Conservation (phyloP, 2,888 invertebrate species). For the Scaptomyza cyrtandrae region DNA sequence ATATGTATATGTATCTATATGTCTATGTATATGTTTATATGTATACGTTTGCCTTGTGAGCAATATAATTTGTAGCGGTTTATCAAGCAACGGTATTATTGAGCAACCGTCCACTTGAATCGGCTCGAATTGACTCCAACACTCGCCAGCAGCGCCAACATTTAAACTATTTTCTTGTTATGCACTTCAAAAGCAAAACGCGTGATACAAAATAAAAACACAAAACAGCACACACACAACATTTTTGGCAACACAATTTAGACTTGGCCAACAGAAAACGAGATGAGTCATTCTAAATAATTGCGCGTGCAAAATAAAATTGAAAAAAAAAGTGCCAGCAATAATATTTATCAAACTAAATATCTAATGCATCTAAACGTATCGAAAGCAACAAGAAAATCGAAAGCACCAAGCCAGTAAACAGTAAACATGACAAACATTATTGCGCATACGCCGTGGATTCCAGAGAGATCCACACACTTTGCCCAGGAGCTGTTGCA, state of each 20-base stretch:
- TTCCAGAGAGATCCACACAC: conserved; percentile 73
- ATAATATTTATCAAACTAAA: conserved; percentile 65
- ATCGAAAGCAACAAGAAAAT: conserved; percentile 17
- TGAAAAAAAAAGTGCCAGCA: conserved; percentile 39
- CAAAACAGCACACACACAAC: conserved; percentile 7
- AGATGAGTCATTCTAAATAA: conserved; percentile 77
- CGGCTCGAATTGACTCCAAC: conserved; percentile 68
- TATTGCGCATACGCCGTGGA: conserved; percentile 64
- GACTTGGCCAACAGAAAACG: conserved; percentile 62
- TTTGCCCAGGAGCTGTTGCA: conserved; percentile 73
- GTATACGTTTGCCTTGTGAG: conserved; percentile 32
- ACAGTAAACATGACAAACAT: conserved; percentile 32
- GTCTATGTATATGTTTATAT: conserved; percentile 40
- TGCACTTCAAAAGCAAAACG: conserved; percentile 64
- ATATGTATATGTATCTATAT: conserved; percentile 40
- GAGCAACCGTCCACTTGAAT: conserved; percentile 76
- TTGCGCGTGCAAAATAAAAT: conserved; percentile 60
- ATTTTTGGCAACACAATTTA: conserved; percentile 63
- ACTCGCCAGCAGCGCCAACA: conserved; percentile 60
- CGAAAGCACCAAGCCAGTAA: conserved; percentile 22
- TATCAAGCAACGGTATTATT: conserved; percentile 78
- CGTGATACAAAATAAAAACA: conserved; percentile 38
- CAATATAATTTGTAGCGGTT: conserved; percentile 79
- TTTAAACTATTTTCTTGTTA: conserved; percentile 79
- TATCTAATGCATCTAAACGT: conserved; percentile 43